Evolutionary conservation across 2,797 vertebrate genomes (phyloP), one percentile per base, ranked within the genome.

Genomic region (Cephalopachus bancanus): DNA sequence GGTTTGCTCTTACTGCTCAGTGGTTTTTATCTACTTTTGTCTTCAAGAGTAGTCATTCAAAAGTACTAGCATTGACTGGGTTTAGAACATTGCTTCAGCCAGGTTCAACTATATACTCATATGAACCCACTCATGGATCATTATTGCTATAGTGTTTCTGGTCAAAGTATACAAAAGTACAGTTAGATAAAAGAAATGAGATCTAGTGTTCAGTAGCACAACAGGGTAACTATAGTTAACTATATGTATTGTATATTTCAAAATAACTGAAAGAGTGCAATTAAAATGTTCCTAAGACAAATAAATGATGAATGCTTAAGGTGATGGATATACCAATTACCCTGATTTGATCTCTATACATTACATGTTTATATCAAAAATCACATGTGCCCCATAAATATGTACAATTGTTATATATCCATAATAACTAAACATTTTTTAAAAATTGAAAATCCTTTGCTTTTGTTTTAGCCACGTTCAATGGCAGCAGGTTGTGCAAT

Each of bases 91-190:
- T 65, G 51, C 44, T 83, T 94, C 65, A 76, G 17, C 24, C 33
- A 84, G 24, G 1, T 65, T 92, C 69, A 96, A 3, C 22, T 72
- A 91, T 19, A 75, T 4, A 78, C 4, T 71, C 10, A 14, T 26
- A 80, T 12, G 28, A 79, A 83, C 44, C 12, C 9, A 53, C 12
- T 72, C 79, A 22, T 22, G 10, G 16, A 51, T 91, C 53, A 51
- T 81, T 65, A 62, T 95, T 84, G 85, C 33, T 30, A 14, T 60
- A 67, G 14, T 49, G 12, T 89, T 96, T 92, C 89, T 88, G 55
- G n/a, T 65, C 33, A 44, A 3, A 30, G 67, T 8, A 20, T 37
- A 71, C 10, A 71, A 37, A 71, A 37, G 6, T 71, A 37, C 4
- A 71, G 67, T 37, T 71, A 37, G n/a, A 11, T 71, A 37, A 71